Percentiles rank a stretch among this genome's conserved stretches.
phyloP scores from a whole-genome alignment of 2,797 vertebrate genomes.

The Cetoscarus ocellatus region DNA sequence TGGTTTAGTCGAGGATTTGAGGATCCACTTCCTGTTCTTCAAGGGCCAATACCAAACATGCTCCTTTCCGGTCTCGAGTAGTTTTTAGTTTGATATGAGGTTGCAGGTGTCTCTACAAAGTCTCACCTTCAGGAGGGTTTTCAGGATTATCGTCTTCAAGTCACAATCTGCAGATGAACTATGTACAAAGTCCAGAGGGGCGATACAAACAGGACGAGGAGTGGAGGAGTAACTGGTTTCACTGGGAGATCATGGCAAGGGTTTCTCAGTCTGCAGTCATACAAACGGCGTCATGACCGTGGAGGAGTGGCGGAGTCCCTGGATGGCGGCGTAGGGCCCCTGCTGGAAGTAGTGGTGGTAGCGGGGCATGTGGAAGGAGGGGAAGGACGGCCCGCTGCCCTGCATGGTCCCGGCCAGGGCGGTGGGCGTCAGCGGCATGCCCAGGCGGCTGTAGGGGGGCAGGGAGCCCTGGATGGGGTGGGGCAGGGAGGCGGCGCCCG shows the following conservation, averaged over 20 bases:
- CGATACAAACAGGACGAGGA: slow-evolving; percentile 48
- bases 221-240: slow-evolving; percentile 21
- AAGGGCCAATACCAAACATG: slow-evolving; percentile 48
- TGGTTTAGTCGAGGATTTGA: slow-evolving; percentile 20
- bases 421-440: slow-evolving; percentile 93
- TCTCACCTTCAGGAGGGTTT: slow-evolving; percentile 31
- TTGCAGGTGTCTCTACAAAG: slow-evolving; percentile 46
- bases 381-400: slow-evolving; percentile 94
- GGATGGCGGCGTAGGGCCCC: slow-evolving; percentile 98
- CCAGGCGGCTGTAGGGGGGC: slow-evolving; percentile 93
- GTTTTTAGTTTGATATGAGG: slow-evolving; percentile 42
- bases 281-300: slow-evolving; percentile 99
- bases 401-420: slow-evolving; percentile 94
- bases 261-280: slow-evolving; percentile 82
- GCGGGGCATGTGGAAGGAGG: slow-evolving; percentile 98
- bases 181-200: slow-evolving; percentile 77
- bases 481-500: slow-evolving; percentile 88
- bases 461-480: slow-evolving; percentile 97
- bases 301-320: slow-evolving; percentile 97
- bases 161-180: slow-evolving; percentile 51
- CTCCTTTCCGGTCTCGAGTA: slow-evolving; percentile 26
- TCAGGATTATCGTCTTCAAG: slow-evolving; percentile 37
- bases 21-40: slow-evolving; percentile 51
- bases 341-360: slow-evolving; percentile 99
- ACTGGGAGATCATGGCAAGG: slow-evolving; percentile 20